phyloP scores from a whole-genome alignment of 2,888 invertebrate species.

The Synanthedon andrenaeformis region DNA sequence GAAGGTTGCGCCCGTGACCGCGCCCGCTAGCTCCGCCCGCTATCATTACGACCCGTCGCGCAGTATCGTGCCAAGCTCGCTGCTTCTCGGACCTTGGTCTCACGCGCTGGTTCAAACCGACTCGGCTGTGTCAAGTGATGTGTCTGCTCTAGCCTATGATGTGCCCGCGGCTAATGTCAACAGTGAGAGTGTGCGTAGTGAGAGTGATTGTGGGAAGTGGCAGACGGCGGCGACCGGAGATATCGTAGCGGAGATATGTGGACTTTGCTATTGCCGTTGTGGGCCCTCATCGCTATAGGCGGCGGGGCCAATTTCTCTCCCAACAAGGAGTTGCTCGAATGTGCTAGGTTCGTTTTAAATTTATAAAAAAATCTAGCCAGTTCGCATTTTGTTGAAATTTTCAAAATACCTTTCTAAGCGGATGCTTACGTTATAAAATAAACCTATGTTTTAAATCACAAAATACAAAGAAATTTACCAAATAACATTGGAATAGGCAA shows the following conservation, averaged over 20 bases:
- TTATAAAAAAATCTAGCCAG: too few relatives aligned
- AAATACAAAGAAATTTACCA: too few relatives aligned
- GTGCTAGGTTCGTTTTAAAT: constrained; percentile 54
- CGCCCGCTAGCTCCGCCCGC: constrained; percentile 39
- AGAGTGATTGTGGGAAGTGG: constrained; percentile 42
- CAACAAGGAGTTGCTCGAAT: constrained; percentile 58
- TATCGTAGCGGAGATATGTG: constrained; percentile 55
- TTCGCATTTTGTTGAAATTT: background rate
- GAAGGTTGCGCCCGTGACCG: constrained; percentile 69
- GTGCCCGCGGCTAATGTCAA: constrained; percentile 48
- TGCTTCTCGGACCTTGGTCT: constrained; percentile 47
- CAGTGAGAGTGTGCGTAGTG: constrained; percentile 48
- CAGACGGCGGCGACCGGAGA: constrained; percentile 32
- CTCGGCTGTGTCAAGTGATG: constrained; percentile 36
- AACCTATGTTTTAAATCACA: too few relatives aligned
- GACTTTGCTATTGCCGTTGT: constrained; percentile 40
- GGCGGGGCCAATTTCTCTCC: constrained; percentile 48
- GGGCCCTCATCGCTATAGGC: constrained; percentile 45
- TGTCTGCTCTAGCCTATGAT: constrained; percentile 46
- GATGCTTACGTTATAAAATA: too few relatives aligned
- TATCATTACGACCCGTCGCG: constrained; percentile 31
- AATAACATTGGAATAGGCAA: too few relatives aligned
- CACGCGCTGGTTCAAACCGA: constrained; percentile 17
- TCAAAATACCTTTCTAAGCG: too few relatives aligned
- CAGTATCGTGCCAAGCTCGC: constrained; percentile 58